A percentile compares a stretch with the other conserved stretches of the same genome.
Evolutionary conservation across 2,797 vertebrate species (phyloP).

Genomic region (Pyrocephalus nanus): DNA sequence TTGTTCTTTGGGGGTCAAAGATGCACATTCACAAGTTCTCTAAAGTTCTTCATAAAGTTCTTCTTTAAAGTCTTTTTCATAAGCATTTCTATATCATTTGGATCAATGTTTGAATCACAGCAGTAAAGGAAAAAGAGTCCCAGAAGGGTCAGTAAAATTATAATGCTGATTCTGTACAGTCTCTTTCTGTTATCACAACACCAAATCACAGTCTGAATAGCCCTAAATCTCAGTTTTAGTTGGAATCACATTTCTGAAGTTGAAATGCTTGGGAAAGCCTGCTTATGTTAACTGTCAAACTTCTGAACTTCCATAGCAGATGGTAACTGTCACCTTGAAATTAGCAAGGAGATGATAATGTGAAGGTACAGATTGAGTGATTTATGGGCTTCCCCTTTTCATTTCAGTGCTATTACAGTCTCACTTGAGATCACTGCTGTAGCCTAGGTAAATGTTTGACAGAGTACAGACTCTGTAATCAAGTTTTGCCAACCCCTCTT

Average conservation of each 20-base stretch:
- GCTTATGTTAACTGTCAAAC: not conserved
- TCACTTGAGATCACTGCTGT: constrained; percentile 47
- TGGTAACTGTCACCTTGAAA: constrained; percentile 18
- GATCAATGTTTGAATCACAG: not conserved
- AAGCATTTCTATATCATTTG: not conserved
- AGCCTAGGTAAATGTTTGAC: constrained; percentile 40
- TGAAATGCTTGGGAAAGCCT: not conserved
- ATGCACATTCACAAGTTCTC: not conserved
- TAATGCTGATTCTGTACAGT: not conserved
- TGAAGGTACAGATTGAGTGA: constrained; percentile 33
- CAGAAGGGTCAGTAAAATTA: not conserved
- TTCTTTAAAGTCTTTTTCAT: not conserved
- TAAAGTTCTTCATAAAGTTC: not conserved
- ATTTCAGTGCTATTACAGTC: constrained; percentile 31
- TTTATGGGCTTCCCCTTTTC: constrained; percentile 60
- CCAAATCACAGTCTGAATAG: not conserved
- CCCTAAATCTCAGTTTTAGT: not conserved
- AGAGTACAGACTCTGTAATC: not conserved
- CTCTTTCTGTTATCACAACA: not conserved
- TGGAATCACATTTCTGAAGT: not conserved
- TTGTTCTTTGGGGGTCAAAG: not conserved
- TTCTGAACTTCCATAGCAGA: not conserved
- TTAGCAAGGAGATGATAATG: not conserved
- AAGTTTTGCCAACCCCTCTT: not conserved
- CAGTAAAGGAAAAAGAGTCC: not conserved